phyloP scores from a whole-genome alignment of 2,888 invertebrate genomes.

The Conchocele bisecta region DNA sequence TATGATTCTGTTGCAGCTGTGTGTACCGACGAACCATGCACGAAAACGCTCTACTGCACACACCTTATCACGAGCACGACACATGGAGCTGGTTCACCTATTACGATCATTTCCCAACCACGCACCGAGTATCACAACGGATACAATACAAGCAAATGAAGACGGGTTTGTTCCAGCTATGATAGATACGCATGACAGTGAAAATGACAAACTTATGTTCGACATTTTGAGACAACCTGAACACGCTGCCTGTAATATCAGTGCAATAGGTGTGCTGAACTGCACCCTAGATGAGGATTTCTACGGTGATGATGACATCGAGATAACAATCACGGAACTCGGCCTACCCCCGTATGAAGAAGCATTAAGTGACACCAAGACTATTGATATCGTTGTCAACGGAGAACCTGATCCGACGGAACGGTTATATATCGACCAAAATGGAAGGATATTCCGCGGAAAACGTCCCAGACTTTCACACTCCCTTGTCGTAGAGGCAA shows the following conservation, averaged over 20 bases:
- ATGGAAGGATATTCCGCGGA: slow-evolving; percentile 26
- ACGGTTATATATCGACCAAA: slow-evolving; percentile 32
- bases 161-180: slow-evolving; percentile 11
- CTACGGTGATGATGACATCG: slow-evolving; percentile 29
- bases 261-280: slow-evolving; percentile 32
- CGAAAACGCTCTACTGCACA: not conserved
- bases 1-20: too few species aligned
- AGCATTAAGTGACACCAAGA: slow-evolving; percentile 8
- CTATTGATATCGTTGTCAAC: slow-evolving; percentile 14
- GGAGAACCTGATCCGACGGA: slow-evolving; percentile 36
- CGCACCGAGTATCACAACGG: slow-evolving; percentile 35
- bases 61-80: slow-evolving; percentile 8
- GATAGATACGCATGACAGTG: slow-evolving; percentile 21
- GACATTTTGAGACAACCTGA: slow-evolving; percentile 2
- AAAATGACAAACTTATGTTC: slow-evolving; percentile 43
- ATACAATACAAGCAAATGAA: slow-evolving; percentile 22
- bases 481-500: slow-evolving; percentile 26
- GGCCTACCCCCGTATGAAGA: slow-evolving; percentile 2
- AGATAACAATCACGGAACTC: slow-evolving; percentile 10
- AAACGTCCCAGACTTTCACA: slow-evolving; percentile 31
- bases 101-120: slow-evolving; percentile 34
- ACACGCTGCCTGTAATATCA: slow-evolving; percentile 34
- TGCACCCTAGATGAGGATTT: slow-evolving; percentile 40
- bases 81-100: slow-evolving; percentile 18
- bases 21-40: too few species aligned